These are phyloP conservation scores for Lathamus discolor DNA, from an alignment of 2,113 vertebrate genomes.

Conservation along the genomic window DNA sequence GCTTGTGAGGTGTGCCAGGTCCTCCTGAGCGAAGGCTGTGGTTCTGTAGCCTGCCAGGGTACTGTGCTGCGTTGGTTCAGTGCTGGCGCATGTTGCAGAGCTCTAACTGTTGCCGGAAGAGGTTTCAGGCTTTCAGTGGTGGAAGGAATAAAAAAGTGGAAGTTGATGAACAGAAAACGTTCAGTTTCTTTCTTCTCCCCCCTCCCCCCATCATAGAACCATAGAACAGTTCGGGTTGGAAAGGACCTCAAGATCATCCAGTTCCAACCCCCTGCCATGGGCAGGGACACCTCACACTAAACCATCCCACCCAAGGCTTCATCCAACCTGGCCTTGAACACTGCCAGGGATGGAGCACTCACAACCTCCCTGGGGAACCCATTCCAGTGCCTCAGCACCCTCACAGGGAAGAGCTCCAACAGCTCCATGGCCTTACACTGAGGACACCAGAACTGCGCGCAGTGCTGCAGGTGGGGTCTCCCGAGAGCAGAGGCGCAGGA, in stretches of 20 bases:
- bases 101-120: rapidly evolving
- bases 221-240: background rate
- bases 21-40: background rate
- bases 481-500: background rate
- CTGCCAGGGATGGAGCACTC: background rate
- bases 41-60: background rate
- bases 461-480: background rate
- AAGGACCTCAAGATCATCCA: background rate
- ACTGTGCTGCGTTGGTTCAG: background rate
- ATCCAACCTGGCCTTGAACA: background rate
- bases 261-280: background rate
- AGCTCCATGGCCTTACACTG: background rate
- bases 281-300: background rate
- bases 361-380: background rate
- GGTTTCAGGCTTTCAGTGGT: background rate
- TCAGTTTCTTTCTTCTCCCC: background rate
- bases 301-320: background rate
- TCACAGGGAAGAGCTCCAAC: background rate
- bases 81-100: background rate
- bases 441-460: rapidly evolving
- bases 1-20: background rate
- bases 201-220: background rate
- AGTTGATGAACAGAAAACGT: background rate
- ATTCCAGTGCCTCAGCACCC: background rate
- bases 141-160: slow-evolving; percentile 24